Conservation (phyloP, 2,113 vertebrate genomes). For the Thomomys bottae region DNA sequence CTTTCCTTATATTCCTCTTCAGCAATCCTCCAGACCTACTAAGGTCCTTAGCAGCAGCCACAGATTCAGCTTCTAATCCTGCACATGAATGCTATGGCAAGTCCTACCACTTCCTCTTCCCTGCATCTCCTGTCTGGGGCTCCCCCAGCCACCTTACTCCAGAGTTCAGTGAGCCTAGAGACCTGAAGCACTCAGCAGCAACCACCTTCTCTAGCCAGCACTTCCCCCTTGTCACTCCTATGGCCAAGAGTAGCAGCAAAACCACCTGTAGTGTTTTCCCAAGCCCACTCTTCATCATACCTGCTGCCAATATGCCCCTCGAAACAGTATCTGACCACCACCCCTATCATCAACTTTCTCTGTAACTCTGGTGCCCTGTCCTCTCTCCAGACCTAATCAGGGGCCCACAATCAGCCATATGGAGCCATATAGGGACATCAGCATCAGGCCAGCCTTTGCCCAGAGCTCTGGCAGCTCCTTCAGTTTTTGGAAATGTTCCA, state of each 20-base stretch:
- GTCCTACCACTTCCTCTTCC: no score
- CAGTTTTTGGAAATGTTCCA: conserved; percentile 84
- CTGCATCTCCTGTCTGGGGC: no score
- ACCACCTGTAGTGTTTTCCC: conserved; percentile 79
- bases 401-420: conserved; percentile 73
- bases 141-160: no score
- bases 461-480: conserved; percentile 83
- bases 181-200: conserved; percentile 5
- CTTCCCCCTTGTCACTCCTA: conserved; percentile 57
- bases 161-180: no score
- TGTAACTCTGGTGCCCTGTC: conserved; percentile 70
- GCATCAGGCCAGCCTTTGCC: conserved; percentile 48
- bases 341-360: conserved; percentile 79
- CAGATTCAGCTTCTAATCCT: no score
- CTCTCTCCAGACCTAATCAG: accelerated
- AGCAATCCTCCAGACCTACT: no score
- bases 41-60: no score
- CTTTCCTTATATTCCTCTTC: background rate
- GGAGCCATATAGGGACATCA: conserved; percentile 67
- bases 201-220: conserved; percentile 84
- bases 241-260: background rate
- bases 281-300: conserved; percentile 36
- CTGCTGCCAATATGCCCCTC: background rate
- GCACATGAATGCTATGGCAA: no score
- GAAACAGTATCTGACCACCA: conserved; percentile 82